phyloP scores from a whole-genome alignment of 2,113 vertebrate genomes.

The Solea solea region DNA sequence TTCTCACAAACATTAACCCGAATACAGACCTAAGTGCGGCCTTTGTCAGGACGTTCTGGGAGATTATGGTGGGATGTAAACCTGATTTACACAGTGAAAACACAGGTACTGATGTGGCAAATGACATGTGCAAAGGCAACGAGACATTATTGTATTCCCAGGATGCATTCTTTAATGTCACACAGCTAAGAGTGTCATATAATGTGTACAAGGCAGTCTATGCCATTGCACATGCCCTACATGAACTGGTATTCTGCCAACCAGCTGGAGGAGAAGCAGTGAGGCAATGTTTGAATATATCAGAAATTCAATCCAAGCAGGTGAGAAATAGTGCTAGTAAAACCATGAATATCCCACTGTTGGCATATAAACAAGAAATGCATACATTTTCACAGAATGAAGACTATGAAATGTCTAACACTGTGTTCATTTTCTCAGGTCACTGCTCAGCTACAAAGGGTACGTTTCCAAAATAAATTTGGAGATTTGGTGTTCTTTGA shows the following conservation, averaged over 20 bases:
- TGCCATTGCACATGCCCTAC: conserved; percentile 79
- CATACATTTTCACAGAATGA: not conserved
- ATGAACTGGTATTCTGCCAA: conserved; percentile 75
- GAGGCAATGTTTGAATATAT: conserved; percentile 67
- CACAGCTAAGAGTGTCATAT: conserved; percentile 78
- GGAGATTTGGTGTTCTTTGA: conserved; percentile 78
- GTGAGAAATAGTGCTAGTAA: conserved; percentile 44
- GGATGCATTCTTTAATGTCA: conserved; percentile 78
- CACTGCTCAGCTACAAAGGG: conserved; percentile 63
- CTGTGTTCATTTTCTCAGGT: conserved; percentile 59
- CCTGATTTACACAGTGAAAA: conserved; percentile 14
- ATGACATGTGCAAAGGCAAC: conserved; percentile 65
- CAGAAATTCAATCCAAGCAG: conserved; percentile 69
- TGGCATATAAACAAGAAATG: not conserved
- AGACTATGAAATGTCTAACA: not conserved
- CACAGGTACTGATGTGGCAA: not conserved
- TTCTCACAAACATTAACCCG: conserved; percentile 71
- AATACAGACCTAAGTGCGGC: conserved; percentile 43
- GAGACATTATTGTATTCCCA: conserved; percentile 69
- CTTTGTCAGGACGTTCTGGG: conserved; percentile 79
- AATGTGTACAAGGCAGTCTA: conserved; percentile 83
- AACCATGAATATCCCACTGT: not conserved
- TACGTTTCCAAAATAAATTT: conserved; percentile 76
- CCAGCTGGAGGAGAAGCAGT: conserved; percentile 8
- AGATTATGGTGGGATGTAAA: conserved; percentile 71